These are phyloP conservation scores for Nebria brevicollis DNA, from an alignment of 2,888 invertebrate species.

Conservation along the genomic window DNA sequence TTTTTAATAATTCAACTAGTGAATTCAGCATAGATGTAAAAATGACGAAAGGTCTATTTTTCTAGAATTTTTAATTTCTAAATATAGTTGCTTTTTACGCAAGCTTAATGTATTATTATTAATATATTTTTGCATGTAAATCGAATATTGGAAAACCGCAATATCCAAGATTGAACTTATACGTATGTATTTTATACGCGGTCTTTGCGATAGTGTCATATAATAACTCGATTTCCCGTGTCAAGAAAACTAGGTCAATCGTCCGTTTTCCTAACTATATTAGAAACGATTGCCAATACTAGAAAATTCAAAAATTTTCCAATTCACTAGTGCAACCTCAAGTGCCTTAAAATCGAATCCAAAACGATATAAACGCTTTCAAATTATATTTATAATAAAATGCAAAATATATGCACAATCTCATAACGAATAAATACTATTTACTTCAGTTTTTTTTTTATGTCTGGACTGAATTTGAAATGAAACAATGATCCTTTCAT, in stretches of 20 bases:
- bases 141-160: neutral
- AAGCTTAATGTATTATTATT: neutral
- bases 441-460: too few species aligned
- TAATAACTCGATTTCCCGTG: neutral
- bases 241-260: constrained; percentile 8
- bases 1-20: too few species aligned
- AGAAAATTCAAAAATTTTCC: constrained; percentile 19
- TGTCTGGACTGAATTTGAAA: too few species aligned
- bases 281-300: constrained; percentile 16
- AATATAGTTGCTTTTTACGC: too few species aligned
- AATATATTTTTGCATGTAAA: neutral
- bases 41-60: too few species aligned
- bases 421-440: neutral
- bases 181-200: neutral
- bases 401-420: neutral
- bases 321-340: neutral
- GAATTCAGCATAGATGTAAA: too few species aligned
- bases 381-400: neutral
- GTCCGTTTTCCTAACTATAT: constrained; percentile 15
- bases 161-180: neutral
- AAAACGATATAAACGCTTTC: too few species aligned
- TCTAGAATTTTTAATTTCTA: too few species aligned
- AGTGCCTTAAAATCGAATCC: neutral
- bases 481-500: too few species aligned
- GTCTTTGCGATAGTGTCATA: neutral